Base-by-base conservation (phyloP, 2,113 vertebrate genomes). In the Eolophus roseicapilla region DNA sequence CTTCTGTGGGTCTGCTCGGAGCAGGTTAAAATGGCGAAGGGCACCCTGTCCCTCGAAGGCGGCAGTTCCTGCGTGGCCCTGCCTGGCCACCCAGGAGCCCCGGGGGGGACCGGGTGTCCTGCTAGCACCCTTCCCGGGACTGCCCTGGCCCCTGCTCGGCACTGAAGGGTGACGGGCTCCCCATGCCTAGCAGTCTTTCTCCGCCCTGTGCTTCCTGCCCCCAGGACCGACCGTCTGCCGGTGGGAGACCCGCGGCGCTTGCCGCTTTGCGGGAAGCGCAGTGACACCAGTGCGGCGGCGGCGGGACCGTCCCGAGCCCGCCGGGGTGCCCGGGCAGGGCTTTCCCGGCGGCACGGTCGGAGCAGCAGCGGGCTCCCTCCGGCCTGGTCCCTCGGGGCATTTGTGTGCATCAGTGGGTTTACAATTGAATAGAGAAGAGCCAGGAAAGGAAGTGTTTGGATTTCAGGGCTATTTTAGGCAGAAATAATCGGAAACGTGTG, bases 151-250 rank as follows among this genome's bases (percentile, higher is more conserved):
- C 17, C 70, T 9, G 35, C 35, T 50, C 2, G 4, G 27, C 35
- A 12, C 50, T 11, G 68, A 6, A 18, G 65, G 7, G 16, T 53
- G 67, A 9, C 13, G 17, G 11, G 12, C 10, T 49, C 70, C 37
- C 35, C 17, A 2, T 27, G 14, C 29, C 37, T 15, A 8, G 2
- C 82, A 70, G 41, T 27, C 53, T 15, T 50, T 64, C 62, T 67
- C 29, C 1, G 9, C 11, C 21, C 17, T 2, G 8, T 43, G 46
- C 41, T 82, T 63, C 53, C 53, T 4, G 1, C 25, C 8, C 2
- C 49, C 37, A 10, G 62, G 28, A 71, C 43, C 35, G 21, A 13
- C n/a, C 1, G 21, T 12, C 43, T 52, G 62, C 18, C 8, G 9
- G 10, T 31, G 65, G 64, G 29, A 64, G 14, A 41, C 4, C 16